Evolutionary conservation across 2,797 vertebrate species (phyloP), one percentile per base, ranked within the genome.

Genomic region (Synaphobranchus kaupii): DNA sequence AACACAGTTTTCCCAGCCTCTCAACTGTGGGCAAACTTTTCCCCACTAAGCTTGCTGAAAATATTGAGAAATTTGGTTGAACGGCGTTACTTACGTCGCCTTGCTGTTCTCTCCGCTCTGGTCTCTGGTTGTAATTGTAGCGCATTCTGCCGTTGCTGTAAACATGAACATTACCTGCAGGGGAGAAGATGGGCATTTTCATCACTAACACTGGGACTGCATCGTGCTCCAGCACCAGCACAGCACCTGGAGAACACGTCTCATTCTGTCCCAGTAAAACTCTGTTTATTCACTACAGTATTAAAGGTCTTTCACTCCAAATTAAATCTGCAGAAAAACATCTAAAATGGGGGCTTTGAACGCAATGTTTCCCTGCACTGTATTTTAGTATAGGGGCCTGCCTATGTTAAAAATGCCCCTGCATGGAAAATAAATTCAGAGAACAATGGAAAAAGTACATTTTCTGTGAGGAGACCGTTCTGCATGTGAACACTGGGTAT

Each of bases 121-220:
- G 97, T 89, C 98, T 96, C 90, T 97, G 98, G 88, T 97, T 96
- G 91, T 97, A 97, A 82, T 96, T 95, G 31, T 97, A 96, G 25
- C 97, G 97, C 97, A 98, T 98, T 90, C 98, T 95, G 28, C 98
- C 98, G 0, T 99, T 99, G 92, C 97, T 96, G 94, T 99, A 98
- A 25, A 97, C 95, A 0, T 98, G 97, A 89, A 97, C 95, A 0
- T 97, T 98, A 95, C 97, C 99, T 99, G 89, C 0, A 80, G 58
- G 48, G 9, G 22, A n/a, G 60, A 66, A 7, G 7, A 8, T 5
- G 25, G 60, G 60, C 39, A 39, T 58, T 58, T 58, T 58, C 3
- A 58, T 17, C 56, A 58, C 39, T 39, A 39, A 39, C 56, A 15
- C 56, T 17, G 63, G n/a, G 6, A 68, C 10, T 3, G 31, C 13